These are phyloP conservation scores for Borostomias antarcticus DNA, from an alignment of 2,797 vertebrate species.

Conservation along the genomic window DNA sequence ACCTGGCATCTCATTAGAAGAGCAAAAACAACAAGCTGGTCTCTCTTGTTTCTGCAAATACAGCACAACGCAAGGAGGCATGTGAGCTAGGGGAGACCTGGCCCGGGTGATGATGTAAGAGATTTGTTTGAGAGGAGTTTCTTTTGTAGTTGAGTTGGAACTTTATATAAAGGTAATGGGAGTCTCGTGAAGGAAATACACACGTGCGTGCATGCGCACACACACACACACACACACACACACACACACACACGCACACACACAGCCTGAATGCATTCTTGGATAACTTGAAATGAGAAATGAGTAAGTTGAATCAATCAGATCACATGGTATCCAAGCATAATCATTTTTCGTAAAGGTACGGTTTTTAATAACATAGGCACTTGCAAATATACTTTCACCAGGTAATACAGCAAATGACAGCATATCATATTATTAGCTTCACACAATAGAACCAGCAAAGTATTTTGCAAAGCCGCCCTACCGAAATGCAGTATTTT, in stretches of 20 bases:
- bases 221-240: slow-evolving; percentile 10
- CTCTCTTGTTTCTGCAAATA: slow-evolving; percentile 69
- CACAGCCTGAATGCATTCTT: neutral
- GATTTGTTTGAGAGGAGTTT: slow-evolving; percentile 25
- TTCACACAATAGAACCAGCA: neutral
- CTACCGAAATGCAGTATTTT: too few relatives aligned
- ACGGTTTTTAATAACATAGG: neutral
- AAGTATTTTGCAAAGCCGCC: too few relatives aligned
- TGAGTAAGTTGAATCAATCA: neutral
- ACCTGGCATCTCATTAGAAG: slow-evolving; percentile 77
- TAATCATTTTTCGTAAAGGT: neutral
- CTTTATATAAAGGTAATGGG: neutral
- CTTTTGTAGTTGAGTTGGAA: neutral
- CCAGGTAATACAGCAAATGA: neutral
- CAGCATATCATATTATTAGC: neutral
- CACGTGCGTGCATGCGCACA: neutral
- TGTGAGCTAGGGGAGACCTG: slow-evolving; percentile 19
- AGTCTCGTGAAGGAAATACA: neutral
- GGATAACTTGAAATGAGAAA: neutral
- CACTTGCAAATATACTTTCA: neutral
- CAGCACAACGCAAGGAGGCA: slow-evolving; percentile 65
- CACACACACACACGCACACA: slow-evolving; percentile 7
- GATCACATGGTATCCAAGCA: neutral
- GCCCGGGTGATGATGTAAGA: slow-evolving; percentile 18
- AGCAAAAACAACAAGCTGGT: slow-evolving; percentile 70